Evolutionary conservation across 2,113 vertebrate species (phyloP), one percentile per base, ranked within the genome.

Genomic region (Triplophysa tibetana): DNA sequence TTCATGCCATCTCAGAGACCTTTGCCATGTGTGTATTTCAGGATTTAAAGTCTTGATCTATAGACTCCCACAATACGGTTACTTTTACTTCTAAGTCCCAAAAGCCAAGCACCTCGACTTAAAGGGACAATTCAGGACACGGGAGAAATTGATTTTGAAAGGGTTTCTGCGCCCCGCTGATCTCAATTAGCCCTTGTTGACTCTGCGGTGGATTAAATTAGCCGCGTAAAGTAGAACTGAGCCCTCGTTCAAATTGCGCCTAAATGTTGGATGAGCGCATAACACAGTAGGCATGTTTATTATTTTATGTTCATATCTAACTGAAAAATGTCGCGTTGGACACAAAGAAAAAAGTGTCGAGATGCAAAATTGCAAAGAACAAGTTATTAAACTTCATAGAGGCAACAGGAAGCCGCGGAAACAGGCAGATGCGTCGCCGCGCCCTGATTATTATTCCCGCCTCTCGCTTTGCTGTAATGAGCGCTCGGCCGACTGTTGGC

Each of bases 141-240:
- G 26, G 88, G 85, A 87, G 83, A 56, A 80, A 82, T 50, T 78
- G 79, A 83, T 0, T 63, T 75, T 73, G 85, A 88, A 74, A 87
- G 70, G 63, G 26, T 62, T 24, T 76, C 50, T 62, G 70, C 43
- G 64, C 48, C 24, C 60, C 29, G 52, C 38, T 70, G 76, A 70
- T 73, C 81, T 78, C 81, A 60, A 75, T 74, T 75, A 81, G 50
- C 65, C 56, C 43, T 38, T 13, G 12, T 26, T 76, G 65, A 38
- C 82, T 87, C 87, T 89, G 89, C 86, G 88, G 89, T 89, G 43
- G 0, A 9, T 24, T 26, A 19, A 67, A 43, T 24, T 63, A 79
- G 58, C 19, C 68, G 78, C 69, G n/a, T 54, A 78, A 72, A 68
- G 19, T 23, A 3, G 1, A 29, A 19, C 48, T 23, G 82, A 43